Base-by-base conservation (phyloP, 2,888 invertebrate genomes). In the Teinopalpus imperialis region DNA sequence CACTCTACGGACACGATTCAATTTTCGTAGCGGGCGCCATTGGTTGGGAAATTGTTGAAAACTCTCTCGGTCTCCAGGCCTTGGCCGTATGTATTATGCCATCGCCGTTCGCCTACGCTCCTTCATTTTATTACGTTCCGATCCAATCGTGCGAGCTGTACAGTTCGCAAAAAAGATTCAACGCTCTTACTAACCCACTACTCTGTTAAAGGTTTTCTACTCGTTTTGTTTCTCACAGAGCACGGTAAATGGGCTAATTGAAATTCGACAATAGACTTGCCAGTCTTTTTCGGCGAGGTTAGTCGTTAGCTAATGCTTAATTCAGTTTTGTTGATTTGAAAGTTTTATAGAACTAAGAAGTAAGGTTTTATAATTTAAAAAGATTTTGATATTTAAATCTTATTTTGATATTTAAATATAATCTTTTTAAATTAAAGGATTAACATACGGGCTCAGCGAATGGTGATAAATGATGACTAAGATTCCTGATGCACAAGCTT, bases 1-100 rank as follows among this genome's bases (percentile, higher is more conserved):
- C 51, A 48, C 45, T 43, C 49, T 34, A 48, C 44, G 49, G 48
- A 37, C 52, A 43, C 53, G 57, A 66, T 61, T 63, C 62, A 62
- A 67, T 66, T 66, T 62, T 57, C 56, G 54, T 51, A 48, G 43
- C 49, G 56, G 53, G 52, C 56, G 51, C 54, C 54, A 54, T 52
- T 54, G 51, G 48, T 27, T 40, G 61, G 66, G 66, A 66, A 63
- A 63, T 66, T 59, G 62, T 57, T 58, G 57, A 61, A 57, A 59
- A 56, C 57, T 57, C 57, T 57, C 53, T 55, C 48, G 54, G 54
- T 48, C 47, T 51, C 51, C 54, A 43, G 47, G 49, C 45, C 47
- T 39, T 42, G 37, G 32, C 39, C 23, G 42, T 44, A 35, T 41
- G 41, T 30, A 47, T 47, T 43, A 43, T n/a, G 26, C 21, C 27